Percentiles rank a stretch among this genome's conserved stretches.
Conservation (phyloP, 1,140 invertebrate genomes). For the Plectrocnemia conspersa region DNA sequence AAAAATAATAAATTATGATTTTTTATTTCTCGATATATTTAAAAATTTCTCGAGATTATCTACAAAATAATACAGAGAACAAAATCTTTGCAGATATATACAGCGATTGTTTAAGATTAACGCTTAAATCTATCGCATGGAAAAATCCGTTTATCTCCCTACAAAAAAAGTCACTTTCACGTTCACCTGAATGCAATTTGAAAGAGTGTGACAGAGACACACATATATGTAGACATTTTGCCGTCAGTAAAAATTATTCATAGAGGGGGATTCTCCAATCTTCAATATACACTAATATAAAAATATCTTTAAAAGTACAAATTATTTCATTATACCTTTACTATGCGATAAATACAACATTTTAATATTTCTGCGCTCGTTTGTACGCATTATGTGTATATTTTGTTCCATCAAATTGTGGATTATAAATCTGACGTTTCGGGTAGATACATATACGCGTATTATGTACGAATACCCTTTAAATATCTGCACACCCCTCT, state of each 20-base stretch:
- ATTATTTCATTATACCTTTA: no score
- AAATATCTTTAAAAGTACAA: no score
- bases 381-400: not conserved
- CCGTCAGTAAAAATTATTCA: conserved; percentile 15
- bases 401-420: conserved; percentile 20
- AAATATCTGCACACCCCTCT: conserved; percentile 23
- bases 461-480: conserved; percentile 1
- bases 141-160: not conserved
- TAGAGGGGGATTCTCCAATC: conserved; percentile 15
- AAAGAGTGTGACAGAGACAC: conserved; percentile 15
- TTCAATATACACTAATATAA: no score
- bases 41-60: no score
- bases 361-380: not conserved
- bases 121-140: conserved; percentile 24
- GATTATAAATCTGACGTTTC: conserved; percentile 13
- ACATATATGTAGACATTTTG: not conserved
- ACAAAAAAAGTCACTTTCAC: conserved; percentile 18
- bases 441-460: no score
- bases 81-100: no score
- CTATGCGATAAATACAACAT: no score
- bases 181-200: conserved; percentile 14
- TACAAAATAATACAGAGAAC: no score
- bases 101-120: conserved; percentile 23
- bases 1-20: no score
- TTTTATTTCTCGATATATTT: no score